Evolutionary conservation across 2,888 invertebrate genomes (phyloP), one percentile per base, ranked within the genome.

Genomic region (Metallyticus violacea): DNA sequence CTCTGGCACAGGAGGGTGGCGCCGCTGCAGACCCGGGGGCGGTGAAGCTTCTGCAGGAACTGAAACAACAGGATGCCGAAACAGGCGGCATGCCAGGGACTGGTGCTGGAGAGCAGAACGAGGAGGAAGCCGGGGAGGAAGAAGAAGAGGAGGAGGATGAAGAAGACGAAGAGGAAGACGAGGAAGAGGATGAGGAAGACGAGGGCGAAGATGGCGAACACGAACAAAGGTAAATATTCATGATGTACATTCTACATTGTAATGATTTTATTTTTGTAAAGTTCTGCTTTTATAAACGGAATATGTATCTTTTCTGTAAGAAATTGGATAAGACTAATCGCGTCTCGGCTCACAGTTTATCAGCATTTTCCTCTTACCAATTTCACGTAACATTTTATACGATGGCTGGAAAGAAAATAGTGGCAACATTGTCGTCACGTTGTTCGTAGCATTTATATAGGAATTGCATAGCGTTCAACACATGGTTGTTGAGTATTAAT

Each of bases 121-220:
- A 40, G 25, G 86, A 28, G 9, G 83, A 87, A 84, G 85, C 85
- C 84, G 80, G 88, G 29, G 88, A 82, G n/a, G 86, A 86, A 6
- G 88, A 86, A 15, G 88, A 88, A 7, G 84, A 40, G 26, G 88
- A 84, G 2, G 87, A 88, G 25, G 86, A 85, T 79, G 88, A 85
- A 1, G 87, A 79, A 1, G 81, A 29, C 27, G 40, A 40, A 6
- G 82, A 93, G 2, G 91, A 93, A 89, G 92, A 93, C 86, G 94
- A 94, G 40, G 94, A 95, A 79, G 90, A 93, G 0, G 94, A 94
- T 30, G 95, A 94, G 4, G 91, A 93, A 89, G 92, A 93, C 86
- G 94, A 94, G 30, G 94, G 94, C 79, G 94, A 94, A 29, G 95
- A 94, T 89, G 94, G 94, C 87, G 95, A 95, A 89, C 93, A 93